Base-by-base conservation (phyloP, 1,140 invertebrate genomes). In the Drosophila eugracilis region DNA sequence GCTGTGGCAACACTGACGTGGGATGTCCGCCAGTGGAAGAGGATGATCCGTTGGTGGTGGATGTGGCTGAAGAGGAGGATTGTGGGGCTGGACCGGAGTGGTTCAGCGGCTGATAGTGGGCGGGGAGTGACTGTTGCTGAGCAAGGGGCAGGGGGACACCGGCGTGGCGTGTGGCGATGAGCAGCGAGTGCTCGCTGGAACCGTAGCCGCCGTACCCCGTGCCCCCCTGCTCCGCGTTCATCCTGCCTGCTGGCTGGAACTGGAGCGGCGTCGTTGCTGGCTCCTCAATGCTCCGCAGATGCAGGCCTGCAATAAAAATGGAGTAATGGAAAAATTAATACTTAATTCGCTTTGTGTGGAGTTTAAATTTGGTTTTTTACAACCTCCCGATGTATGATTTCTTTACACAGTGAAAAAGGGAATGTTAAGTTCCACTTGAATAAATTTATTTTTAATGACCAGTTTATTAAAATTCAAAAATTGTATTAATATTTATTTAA, bases 241-340 rank as follows among this genome's bases (percentile, higher is more conserved):
- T 95, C 90, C 94, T 94, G 32, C 58, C 66, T 19, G 73, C 66
- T 28, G 62, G 34, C 58, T 41, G 54, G 19, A 89, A 26, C 70
- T 91, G 77, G 47, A 84, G 53, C 30, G 86, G 75, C 78, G 78
- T 86, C 42, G 89, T 50, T 21, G 92, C 92, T 92, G 94, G 94
- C 92, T 96, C 95, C 91, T 96, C 95, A 92, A 94, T 95, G 93
- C 95, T 95, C 92, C 95, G 95, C 93, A 96, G 93, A 88, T 96
- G 95, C 92, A 96, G 94, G 92, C 95, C 95, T 96, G 92, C 6
- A 93, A 94, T 6, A 34, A 17, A 19, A 12, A 37, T 0, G 36
- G 14, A 70, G 41, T 34, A 49, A 63, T 55, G 21, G 19, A 42
- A 47, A 32, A 42, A 60, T 76, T 42, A 76, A 76, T 75, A 75